Evolutionary conservation across 2,797 vertebrate genomes (phyloP).

Genomic region (Nyctibius grandis): DNA sequence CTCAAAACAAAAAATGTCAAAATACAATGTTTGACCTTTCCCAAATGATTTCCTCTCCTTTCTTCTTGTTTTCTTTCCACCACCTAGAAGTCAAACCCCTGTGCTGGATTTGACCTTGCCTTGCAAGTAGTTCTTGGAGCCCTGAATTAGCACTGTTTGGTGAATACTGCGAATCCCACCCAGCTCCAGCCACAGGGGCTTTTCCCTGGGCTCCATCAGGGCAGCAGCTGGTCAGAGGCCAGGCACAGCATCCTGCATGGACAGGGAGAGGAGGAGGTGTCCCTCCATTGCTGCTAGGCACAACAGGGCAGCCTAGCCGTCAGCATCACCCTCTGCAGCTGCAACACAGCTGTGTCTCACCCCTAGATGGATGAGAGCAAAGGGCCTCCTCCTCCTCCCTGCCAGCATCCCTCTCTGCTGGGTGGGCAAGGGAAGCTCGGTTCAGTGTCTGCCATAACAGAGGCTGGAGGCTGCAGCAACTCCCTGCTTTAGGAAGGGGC

Average conservation of each 20-base stretch:
- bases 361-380: rapidly evolving
- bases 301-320: rapidly evolving
- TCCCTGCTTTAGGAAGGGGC: neutral
- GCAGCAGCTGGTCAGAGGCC: neutral
- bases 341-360: neutral
- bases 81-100: neutral
- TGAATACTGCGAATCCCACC: neutral
- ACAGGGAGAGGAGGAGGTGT: neutral
- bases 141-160: neutral
- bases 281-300: rapidly evolving
- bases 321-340: neutral
- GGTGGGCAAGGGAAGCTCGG: neutral
- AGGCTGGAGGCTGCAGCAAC: neutral
- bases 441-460: neutral
- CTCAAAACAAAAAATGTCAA: neutral
- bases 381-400: neutral
- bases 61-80: neutral
- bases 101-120: neutral
- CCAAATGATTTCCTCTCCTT: neutral
- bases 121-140: neutral
- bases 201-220: neutral
- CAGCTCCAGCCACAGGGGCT: neutral
- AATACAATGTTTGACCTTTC: neutral
- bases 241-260: neutral
- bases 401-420: neutral